Conservation (phyloP, 1,140 invertebrate species). For the Asobara japonica region DNA sequence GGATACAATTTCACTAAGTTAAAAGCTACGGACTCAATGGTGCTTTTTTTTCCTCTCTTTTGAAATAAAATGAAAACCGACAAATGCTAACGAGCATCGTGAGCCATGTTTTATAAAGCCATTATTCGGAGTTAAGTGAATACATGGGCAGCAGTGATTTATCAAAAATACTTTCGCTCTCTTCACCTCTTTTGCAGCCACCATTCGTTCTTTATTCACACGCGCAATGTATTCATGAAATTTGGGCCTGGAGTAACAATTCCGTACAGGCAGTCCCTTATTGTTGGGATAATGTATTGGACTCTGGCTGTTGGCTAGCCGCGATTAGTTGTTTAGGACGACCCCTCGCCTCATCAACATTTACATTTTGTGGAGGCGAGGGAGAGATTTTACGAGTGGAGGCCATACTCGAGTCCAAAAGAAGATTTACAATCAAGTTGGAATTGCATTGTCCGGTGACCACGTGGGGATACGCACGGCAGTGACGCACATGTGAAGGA, state of each 20-base stretch:
- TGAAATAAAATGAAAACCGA: too few relatives aligned
- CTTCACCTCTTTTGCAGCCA: not conserved
- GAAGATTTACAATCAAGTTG: constrained; percentile 4
- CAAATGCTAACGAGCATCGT: constrained; percentile 52
- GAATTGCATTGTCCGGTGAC: not conserved
- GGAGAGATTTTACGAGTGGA: constrained; percentile 23
- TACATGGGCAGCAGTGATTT: constrained; percentile 54
- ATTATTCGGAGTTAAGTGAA: constrained; percentile 57
- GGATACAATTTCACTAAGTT: constrained; percentile 4
- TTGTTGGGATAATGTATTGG: constrained; percentile 19
- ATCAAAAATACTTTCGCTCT: constrained; percentile 46
- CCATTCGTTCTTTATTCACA: not conserved
- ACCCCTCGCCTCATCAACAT: constrained; percentile 12
- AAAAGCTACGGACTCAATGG: too few relatives aligned
- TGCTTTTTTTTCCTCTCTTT: too few relatives aligned
- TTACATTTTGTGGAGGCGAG: constrained; percentile 32
- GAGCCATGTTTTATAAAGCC: constrained; percentile 57
- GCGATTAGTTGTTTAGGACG: constrained; percentile 37
- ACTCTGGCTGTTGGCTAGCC: not conserved
- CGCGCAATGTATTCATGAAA: not conserved
- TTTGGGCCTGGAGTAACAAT: not conserved
- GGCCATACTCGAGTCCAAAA: constrained; percentile 7
- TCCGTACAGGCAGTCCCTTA: not conserved
- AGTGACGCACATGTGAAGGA: not conserved
- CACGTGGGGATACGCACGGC: not conserved